phyloP scores from a whole-genome alignment of 2,797 vertebrate genomes.

The Crax fasciolata region DNA sequence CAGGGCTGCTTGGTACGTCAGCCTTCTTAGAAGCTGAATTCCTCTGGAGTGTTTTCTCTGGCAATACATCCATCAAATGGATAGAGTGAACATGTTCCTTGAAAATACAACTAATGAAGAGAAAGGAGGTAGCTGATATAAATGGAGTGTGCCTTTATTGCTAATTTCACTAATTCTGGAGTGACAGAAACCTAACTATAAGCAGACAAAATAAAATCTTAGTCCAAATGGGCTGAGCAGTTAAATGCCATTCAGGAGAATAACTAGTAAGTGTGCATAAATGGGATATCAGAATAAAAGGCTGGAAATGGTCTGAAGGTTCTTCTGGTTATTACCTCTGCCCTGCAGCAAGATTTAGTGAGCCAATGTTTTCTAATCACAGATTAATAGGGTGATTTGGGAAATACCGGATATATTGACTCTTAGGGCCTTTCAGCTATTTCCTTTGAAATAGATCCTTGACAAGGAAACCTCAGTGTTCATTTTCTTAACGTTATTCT shows the following conservation, averaged over 20 bases:
- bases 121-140: background rate
- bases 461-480: background rate
- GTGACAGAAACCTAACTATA: background rate
- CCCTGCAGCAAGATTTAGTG: background rate
- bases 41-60: slow-evolving; percentile 11
- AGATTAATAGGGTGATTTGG: background rate
- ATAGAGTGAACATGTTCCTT: background rate
- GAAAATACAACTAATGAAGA: background rate
- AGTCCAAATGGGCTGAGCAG: background rate
- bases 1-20: background rate
- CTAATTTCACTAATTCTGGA: background rate
- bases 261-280: background rate
- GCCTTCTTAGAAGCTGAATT: slow-evolving; percentile 1
- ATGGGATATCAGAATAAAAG: background rate
- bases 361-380: background rate
- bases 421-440: background rate
- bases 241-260: background rate
- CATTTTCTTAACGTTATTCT: slow-evolving; percentile 9
- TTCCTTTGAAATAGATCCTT: background rate
- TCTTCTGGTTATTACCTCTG: background rate
- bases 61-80: background rate
- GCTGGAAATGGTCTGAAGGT: background rate
- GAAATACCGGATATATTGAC: slow-evolving; percentile 18
- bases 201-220: background rate
- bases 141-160: background rate